Evolutionary conservation across 2,888 invertebrate species (phyloP), one percentile per base, ranked within the genome.

Genomic region (Nymphalis polychloros): DNA sequence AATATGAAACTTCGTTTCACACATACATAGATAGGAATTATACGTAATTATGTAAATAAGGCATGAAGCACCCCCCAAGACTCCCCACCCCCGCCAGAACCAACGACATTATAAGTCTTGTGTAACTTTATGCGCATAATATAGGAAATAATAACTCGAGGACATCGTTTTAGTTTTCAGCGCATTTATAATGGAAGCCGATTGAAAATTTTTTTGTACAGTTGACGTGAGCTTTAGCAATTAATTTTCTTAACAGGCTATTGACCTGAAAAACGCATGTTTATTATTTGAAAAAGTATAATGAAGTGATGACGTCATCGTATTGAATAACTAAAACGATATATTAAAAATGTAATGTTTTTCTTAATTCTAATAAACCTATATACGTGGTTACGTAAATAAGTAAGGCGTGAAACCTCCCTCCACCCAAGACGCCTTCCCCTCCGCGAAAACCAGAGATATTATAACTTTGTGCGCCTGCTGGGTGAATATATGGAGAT

Each of bases 21-120:
- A 66, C 68, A 71, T 66, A 72, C 68, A 59, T 67, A 69, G 67
- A 72, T 60, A 69, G 71, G 64, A 84, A 85, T 85, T 84, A 85
- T 85, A 83, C 84, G 85, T 89, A 85, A 89, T 89, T 88, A 90
- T 89, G 89, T 90, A 88, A 90, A 90, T 89, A 89, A 84, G 85
- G 82, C 82, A 82, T 81, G 81, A 84, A 84, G 27, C 72, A 72
- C 63, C 70, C 64, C 75, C 74, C 74, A 70, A 73, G 73, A 74
- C 72, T 69, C 75, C 79, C 86, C 84, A 23, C 84, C 73, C 69
- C 68, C 88, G 87, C 86, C 88, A 87, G 87, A 86, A 89, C 90
- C 81, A 76, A 85, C 86, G 84, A 89, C 90, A 90, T 90, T 88
- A 91, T 57, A 57, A 57, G 57, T 55, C 53, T 55, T 55, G 53